A percentile compares a stretch with the other conserved stretches of the same genome.
Conservation (phyloP, 2,797 vertebrate species). For the Pteropus rufus region DNA sequence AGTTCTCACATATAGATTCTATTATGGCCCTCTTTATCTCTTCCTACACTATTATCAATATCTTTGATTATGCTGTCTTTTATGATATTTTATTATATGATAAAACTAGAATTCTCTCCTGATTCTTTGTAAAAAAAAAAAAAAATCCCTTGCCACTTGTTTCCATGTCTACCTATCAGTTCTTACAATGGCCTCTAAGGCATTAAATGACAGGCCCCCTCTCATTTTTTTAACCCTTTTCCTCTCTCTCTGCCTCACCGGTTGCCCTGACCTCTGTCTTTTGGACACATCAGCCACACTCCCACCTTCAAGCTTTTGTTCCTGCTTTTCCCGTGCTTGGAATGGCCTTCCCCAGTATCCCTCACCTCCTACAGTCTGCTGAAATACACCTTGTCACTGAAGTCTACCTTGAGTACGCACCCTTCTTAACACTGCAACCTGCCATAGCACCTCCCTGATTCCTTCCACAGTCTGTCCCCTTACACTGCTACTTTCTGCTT, state of each 20-base stretch:
- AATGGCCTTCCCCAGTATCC: background rate
- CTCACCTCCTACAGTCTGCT: background rate
- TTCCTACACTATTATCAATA: background rate
- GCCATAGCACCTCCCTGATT: background rate
- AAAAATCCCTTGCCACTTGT: background rate
- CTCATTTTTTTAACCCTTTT: background rate
- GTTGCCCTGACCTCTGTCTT: background rate
- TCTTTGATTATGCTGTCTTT: background rate
- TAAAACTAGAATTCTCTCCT: background rate
- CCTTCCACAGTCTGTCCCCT: background rate
- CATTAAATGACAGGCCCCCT: rapidly evolving
- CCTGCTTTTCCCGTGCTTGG: background rate
- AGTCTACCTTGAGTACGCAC: background rate
- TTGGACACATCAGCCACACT: background rate
- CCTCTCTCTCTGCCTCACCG: background rate
- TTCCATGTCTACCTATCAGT: background rate
- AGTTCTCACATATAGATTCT: background rate
- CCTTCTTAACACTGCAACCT: background rate
- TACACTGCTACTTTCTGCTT: too few relatives aligned
- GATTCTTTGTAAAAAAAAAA: background rate
- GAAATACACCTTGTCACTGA: background rate
- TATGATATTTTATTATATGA: background rate
- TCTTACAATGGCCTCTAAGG: too few relatives aligned
- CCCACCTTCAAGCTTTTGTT: background rate
- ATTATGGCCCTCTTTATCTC: background rate